Evolutionary conservation across 1,140 invertebrate genomes (phyloP).

Genomic region (Drosophila azteca): DNA sequence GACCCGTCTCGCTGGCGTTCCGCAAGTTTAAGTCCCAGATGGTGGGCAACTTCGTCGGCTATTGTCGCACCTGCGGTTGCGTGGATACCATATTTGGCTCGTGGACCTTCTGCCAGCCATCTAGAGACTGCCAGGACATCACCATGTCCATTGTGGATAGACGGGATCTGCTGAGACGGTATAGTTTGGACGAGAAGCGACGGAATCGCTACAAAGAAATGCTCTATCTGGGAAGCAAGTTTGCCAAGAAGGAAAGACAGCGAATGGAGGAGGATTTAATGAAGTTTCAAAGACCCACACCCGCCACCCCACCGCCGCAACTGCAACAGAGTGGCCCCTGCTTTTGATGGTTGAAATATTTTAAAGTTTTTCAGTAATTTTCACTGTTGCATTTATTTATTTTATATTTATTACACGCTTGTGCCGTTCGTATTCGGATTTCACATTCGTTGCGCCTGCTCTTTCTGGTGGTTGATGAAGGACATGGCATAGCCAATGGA

Average conservation of each 20-base stretch:
- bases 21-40: constrained; percentile 44
- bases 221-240: constrained; percentile 48
- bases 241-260: constrained; percentile 18
- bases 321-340: not conserved
- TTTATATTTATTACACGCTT: constrained; percentile 17
- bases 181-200: constrained; percentile 53
- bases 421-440: constrained; percentile 25
- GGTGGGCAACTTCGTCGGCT: constrained; percentile 70
- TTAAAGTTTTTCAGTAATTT: not conserved
- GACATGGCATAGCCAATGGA: constrained; percentile 60
- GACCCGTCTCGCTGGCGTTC: constrained; percentile 55
- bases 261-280: not conserved
- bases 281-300: not conserved
- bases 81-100: constrained; percentile 79
- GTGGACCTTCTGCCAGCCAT: constrained; percentile 70
- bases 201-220: constrained; percentile 62
- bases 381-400: constrained; percentile 8
- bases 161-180: constrained; percentile 66
- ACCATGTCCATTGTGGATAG: constrained; percentile 69
- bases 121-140: constrained; percentile 71
- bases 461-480: constrained; percentile 43
- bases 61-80: constrained; percentile 71
- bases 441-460: constrained; percentile 1
- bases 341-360: not conserved
- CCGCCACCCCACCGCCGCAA: too few species aligned